Base-by-base conservation (phyloP, 2,888 invertebrate genomes). In the Cosmorhoe ocellata region DNA sequence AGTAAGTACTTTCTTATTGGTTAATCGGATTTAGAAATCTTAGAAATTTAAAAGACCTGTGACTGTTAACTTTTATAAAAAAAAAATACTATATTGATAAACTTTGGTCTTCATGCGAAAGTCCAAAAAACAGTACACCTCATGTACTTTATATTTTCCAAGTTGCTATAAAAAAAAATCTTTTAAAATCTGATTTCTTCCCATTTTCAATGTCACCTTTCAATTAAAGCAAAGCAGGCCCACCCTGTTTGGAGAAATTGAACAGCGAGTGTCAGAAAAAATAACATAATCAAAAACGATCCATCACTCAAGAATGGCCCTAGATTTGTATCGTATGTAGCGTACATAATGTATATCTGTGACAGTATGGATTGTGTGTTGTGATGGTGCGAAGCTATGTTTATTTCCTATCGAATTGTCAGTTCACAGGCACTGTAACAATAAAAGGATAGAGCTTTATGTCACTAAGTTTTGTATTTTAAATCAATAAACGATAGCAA, bases 391-490 rank as follows among this genome's bases (percentile, higher is more conserved):
- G 84, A 75, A 79, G 81, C 80, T 78, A 78, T 84, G 85, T 90
- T 90, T 90, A 88, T 90, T 90, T 89, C 85, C 90, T 90, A 90
- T 90, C 88, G 81, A 83, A 87, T 90, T 90, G 90, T 86, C 89
- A 87, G 90, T 89, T 87, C 84, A 87, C 88, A 79, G 87, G 86
- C 90, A 90, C 90, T 88, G 90, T 89, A 89, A 90, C 90, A 90
- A 90, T 90, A 90, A 90, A 90, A 87, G 82, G 86, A 89, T 89
- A 87, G 86, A 89, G 90, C 90, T 90, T 89, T 89, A 86, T 90
- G 89, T 89, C 89, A 90, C 89, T 90, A 90, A 89, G 89, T 90
- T 90, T 90, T 90, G 90, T 90, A 90, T 90, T 90, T 90, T 90
- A 90, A 90, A 90, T 88, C 89, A 90, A 89, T 90, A 90, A 90